Base-by-base conservation (phyloP, 2,113 vertebrate genomes). In the Larimichthys polyactis region DNA sequence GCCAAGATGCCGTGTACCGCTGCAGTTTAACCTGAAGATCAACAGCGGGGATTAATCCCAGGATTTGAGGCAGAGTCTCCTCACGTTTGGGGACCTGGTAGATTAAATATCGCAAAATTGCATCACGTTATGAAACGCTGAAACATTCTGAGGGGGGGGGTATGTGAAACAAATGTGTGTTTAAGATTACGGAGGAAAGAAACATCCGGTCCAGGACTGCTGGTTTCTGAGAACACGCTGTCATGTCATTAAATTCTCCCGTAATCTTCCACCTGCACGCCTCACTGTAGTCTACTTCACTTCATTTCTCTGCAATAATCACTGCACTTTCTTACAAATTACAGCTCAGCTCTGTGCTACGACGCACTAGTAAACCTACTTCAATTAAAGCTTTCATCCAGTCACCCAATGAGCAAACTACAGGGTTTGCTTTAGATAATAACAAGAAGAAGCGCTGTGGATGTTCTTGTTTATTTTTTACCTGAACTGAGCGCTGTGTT, bases 21-120 rank as follows among this genome's bases (percentile, higher is more conserved):
- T n/a, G 52, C 46, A 27, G 24, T 67, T 72, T 65, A 76, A 62
- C 58, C 84, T 32, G n/a, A 65, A 83, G 79, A 82, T 85, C 84
- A 82, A 69, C 81, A 22, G 63, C 54, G n/a, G 58, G 49, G 69
- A 82, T 75, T 86, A 84, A 84, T 76, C 73, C 29, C 36, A 6
- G 78, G 81, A 80, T 80, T 78, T 75, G 0, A 3, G 71, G 54
- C 27, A 69, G n/a, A 65, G 74, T 75, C 65, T 19, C 49, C 51
- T 40, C 71, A 19, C 57, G 44, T 67, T 58, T 43, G 46, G 22
- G 19, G 40, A 24, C 27, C 27, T 59, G 22, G 48, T 19, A 19
- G 29, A 43, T 63, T 24, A 75, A 72, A 48, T 54, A 46, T 40
- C 20, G 27, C 15, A 27, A 62, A 70, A 27, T 4, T 36, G 8